Percentiles rank a stretch among this genome's conserved stretches.
phyloP scores from a whole-genome alignment of 2,888 invertebrate species.

The Melieria crassipennis region DNA sequence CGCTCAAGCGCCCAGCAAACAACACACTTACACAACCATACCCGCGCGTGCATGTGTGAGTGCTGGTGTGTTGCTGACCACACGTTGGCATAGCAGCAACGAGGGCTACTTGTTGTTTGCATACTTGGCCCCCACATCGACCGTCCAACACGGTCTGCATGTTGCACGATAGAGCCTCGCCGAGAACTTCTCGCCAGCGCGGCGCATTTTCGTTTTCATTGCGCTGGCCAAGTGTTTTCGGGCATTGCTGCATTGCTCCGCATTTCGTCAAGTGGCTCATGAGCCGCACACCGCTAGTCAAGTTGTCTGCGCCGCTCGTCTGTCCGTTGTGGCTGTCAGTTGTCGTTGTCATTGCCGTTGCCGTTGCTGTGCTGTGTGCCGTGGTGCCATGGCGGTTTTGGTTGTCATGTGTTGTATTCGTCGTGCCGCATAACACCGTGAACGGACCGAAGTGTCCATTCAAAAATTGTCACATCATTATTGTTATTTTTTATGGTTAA shows the following conservation, averaged over 20 bases:
- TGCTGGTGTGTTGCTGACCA: background rate
- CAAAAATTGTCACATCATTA: conserved; percentile 59
- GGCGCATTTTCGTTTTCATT: background rate
- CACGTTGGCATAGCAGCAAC: background rate
- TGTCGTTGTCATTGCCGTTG: conserved; percentile 1
- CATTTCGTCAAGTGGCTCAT: conserved; percentile 26
- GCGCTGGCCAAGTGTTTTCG: background rate
- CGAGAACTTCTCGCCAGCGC: too few relatives aligned
- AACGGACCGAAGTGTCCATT: conserved; percentile 37
- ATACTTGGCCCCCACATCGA: conserved; percentile 1
- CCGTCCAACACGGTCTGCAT: too few relatives aligned
- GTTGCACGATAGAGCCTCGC: too few relatives aligned
- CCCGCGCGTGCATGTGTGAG: background rate
- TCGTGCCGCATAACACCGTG: conserved; percentile 25
- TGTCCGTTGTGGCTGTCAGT: background rate
- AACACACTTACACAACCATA: conserved; percentile 1
- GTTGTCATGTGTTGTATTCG: conserved; percentile 24
- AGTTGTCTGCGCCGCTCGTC: conserved; percentile 10
- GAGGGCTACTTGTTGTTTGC: conserved; percentile 20
- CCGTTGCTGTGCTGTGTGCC: conserved; percentile 14
- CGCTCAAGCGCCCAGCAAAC: conserved; percentile 27
- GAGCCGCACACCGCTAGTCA: conserved; percentile 16
- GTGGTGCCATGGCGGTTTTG: too few relatives aligned
- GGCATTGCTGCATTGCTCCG: background rate
- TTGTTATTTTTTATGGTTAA: conserved; percentile 52